Base-by-base conservation (phyloP, 2,797 vertebrate species). In the Crypturellus tataupa region DNA sequence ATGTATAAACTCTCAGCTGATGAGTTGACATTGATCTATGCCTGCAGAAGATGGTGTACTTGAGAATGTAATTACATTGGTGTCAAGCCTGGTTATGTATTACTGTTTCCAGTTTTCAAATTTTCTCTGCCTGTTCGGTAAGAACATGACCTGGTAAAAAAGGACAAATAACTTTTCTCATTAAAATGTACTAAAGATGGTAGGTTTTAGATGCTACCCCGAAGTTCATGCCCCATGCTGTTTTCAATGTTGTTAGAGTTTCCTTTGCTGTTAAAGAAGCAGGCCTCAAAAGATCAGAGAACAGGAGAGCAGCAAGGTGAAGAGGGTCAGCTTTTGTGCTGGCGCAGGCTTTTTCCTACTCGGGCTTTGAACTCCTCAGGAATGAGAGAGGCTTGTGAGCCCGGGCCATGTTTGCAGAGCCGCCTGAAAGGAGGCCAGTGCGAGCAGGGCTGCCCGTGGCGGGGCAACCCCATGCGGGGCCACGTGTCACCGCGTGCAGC, bases 221-320 rank as follows among this genome's bases (percentile, higher is more conserved):
- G 53, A 85, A 70, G 87, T 90, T 83, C 69, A 15, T 95, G 83
- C 93, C 95, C 73, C 95, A 69, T 96, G 94, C 97, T 97, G 97
- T 94, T 97, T 93, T 87, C 78, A 95, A 23, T 65, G 70, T 69
- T 85, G 55, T 83, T 91, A 88, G 1, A 75, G 80, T 93, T 96
- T 94, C 91, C 90, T 95, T 49, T 96, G 94, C 95, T 96, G 67
- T 94, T 96, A 93, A 96, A 95, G 93, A 90, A 94, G 81, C 75
- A 86, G 78, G 72, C 95, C 85, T 93, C 68, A 89, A 96, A 96
- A 97, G 94, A 97, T 95, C 86, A 96, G 83, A 95, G 97, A 97
- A 85, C 2, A 83, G 89, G 90, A 94, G 94, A 96, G 95, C 56
- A n/a, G 29, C 49, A 85, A 93, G 97, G 97, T 93, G 93, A 97